These are phyloP conservation scores for Brachionus sp. DNA, from an alignment of 1,140 invertebrate genomes.

Conservation along the genomic window DNA sequence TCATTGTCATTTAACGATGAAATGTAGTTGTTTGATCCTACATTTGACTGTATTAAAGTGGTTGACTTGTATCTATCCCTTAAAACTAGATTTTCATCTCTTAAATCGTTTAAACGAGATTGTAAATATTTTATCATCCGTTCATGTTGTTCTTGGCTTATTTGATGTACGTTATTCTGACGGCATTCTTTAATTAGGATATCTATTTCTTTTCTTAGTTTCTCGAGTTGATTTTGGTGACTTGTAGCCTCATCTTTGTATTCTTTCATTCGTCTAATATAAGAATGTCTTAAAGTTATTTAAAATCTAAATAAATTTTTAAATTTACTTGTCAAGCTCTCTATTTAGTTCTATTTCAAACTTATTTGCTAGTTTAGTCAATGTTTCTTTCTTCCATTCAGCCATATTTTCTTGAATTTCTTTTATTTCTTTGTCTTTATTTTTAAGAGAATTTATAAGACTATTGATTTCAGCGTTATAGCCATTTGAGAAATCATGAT, in stretches of 20 bases:
- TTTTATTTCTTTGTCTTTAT: conserved; percentile 41
- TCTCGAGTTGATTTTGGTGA: conserved; percentile 40
- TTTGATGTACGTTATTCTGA: background rate
- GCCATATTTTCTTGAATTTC: conserved; percentile 45
- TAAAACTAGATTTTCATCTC: conserved; percentile 36
- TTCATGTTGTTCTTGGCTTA: conserved; percentile 31
- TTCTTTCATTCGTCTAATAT: conserved; percentile 39
- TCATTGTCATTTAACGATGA: background rate
- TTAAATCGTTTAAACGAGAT: conserved; percentile 35
- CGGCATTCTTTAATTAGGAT: conserved; percentile 15
- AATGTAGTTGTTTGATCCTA: background rate
- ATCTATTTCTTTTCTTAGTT: conserved; percentile 32
- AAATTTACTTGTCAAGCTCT: conserved; percentile 32
- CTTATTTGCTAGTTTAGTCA: conserved; percentile 31
- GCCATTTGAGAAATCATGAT: background rate
- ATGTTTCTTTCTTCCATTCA: conserved; percentile 39
- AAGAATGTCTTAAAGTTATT: background rate
- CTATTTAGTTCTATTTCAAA: conserved; percentile 34
- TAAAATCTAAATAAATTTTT: background rate
- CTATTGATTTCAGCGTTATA: background rate
- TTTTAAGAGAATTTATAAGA: background rate
- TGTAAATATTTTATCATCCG: conserved; percentile 17
- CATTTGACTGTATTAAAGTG: background rate
- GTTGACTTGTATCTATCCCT: conserved; percentile 5
- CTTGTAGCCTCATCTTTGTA: conserved; percentile 29